Percentiles rank a stretch among this genome's conserved stretches.
Evolutionary conservation across 2,888 invertebrate species (phyloP).

Genomic region (Sialis lutaria): DNA sequence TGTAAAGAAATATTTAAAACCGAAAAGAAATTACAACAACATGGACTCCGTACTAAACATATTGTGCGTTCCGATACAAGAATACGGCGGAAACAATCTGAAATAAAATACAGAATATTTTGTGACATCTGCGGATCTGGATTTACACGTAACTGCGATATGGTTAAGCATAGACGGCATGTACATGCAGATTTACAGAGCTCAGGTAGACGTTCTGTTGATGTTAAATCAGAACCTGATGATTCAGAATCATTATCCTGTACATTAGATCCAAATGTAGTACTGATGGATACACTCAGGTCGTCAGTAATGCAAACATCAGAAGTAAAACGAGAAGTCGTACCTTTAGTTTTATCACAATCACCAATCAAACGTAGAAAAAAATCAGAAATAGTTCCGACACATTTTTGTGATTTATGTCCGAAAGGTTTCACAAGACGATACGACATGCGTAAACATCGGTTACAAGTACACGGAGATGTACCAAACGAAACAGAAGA

Average conservation of each 20-base stretch:
- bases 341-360: neutral
- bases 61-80: slow-evolving; percentile 1
- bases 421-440: slow-evolving; percentile 20
- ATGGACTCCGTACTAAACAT: slow-evolving; percentile 13
- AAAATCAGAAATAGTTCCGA: slow-evolving; percentile 16
- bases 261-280: neutral
- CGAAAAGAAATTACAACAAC: slow-evolving; percentile 12
- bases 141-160: slow-evolving; percentile 9
- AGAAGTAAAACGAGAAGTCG: neutral
- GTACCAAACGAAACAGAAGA: slow-evolving; percentile 8
- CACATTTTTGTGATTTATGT: slow-evolving; percentile 19
- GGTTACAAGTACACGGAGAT: slow-evolving; percentile 13
- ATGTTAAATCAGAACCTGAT: neutral
- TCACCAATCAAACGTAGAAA: slow-evolving; percentile 13
- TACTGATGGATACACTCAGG: neutral
- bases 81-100: neutral
- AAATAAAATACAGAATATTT: slow-evolving; percentile 6
- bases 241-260: neutral
- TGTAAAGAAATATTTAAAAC: slow-evolving; percentile 8
- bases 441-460: slow-evolving; percentile 21
- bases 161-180: slow-evolving; percentile 9
- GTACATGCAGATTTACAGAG: neutral
- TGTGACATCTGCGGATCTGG: slow-evolving; percentile 11
- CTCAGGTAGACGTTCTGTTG: neutral
- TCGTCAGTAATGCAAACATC: neutral